Percentiles rank a stretch among this genome's conserved stretches.
Evolutionary conservation across 2,888 invertebrate species (phyloP).

Genomic region (Ommatoiulus sabulosus): DNA sequence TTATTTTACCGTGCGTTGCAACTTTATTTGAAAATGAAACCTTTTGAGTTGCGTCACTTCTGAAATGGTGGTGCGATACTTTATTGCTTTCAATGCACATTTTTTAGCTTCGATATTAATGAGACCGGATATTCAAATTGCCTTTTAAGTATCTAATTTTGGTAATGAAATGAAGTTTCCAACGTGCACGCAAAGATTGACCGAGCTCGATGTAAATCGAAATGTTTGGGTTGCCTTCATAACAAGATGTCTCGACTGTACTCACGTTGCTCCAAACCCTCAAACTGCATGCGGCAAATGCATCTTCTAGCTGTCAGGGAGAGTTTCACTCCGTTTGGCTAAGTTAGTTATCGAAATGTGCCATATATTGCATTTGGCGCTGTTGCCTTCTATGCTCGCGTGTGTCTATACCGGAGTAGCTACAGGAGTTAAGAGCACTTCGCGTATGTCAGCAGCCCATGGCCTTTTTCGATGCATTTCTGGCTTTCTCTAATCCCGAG

Average conservation of each 20-base stretch:
- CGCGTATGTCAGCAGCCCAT: conserved; percentile 20
- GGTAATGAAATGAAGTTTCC: background rate
- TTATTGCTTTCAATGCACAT: no score
- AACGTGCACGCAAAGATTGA: background rate
- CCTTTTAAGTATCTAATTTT: conserved; percentile 7
- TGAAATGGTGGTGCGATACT: no score
- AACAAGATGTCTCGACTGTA: background rate
- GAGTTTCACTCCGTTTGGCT: conserved; percentile 20
- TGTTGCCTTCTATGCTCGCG: background rate
- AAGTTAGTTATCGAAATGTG: conserved; percentile 30
- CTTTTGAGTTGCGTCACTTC: no score
- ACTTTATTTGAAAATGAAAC: no score
- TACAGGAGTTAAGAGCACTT: conserved; percentile 40
- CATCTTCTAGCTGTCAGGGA: conserved; percentile 23
- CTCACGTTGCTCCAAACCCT: background rate
- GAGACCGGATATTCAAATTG: background rate
- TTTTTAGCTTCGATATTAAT: no score
- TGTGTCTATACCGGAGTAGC: background rate
- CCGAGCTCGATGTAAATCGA: background rate
- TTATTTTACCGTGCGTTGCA: no score
- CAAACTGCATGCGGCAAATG: conserved; percentile 8
- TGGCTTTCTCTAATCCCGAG: background rate
- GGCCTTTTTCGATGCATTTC: conserved; percentile 31
- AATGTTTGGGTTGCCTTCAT: background rate
- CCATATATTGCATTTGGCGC: conserved; percentile 22